Base-by-base conservation (phyloP, 2,113 vertebrate species). In the Heteronetta atricapilla region DNA sequence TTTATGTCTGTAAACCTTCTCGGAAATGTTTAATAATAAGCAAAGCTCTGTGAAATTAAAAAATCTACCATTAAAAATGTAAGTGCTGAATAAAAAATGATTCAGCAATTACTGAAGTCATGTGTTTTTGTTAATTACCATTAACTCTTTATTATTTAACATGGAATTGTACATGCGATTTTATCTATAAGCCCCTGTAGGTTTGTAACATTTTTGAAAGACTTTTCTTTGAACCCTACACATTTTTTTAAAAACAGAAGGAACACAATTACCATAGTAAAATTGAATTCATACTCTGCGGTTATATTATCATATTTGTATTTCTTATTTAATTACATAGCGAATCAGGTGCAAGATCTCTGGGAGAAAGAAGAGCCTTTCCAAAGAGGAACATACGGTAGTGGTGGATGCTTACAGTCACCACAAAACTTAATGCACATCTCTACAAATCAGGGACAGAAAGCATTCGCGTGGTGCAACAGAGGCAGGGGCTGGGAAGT, bases 91-190 rank as follows among this genome's bases (percentile, higher is more conserved):
- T 97, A 88, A 97, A 96, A 93, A 96, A 92, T 86, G 69, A 94
- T 96, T 97, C 93, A 81, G 92, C 63, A 52, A 66, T 96, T 96
- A 90, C 44, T 64, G 38, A 95, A 89, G 82, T 94, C 56, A 29
- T 75, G 84, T 90, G 67, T 2, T 88, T 94, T 63, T 90, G 95
- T 82, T 94, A 97, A 95, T 97, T 96, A 91, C 88, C 50, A 36
- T 96, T 97, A 97, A 97, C 95, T 95, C 95, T 95, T 96, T 91
- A 85, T 91, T 95, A 91, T 77, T 96, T 93, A 82, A 84, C 52
- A 42, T 86, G 83, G 91, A 94, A 95, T 93, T 59, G 68, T 77
- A 89, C 86, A 78, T 38, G 56, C 52, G 82, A 82, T 97, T 97
- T 97, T 94, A 88, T 93, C 93, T 96, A 22, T 87, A 93, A 97